These are phyloP conservation scores for Tineola bisselliella DNA, from an alignment of 2,888 invertebrate species.

Conservation along the genomic window DNA sequence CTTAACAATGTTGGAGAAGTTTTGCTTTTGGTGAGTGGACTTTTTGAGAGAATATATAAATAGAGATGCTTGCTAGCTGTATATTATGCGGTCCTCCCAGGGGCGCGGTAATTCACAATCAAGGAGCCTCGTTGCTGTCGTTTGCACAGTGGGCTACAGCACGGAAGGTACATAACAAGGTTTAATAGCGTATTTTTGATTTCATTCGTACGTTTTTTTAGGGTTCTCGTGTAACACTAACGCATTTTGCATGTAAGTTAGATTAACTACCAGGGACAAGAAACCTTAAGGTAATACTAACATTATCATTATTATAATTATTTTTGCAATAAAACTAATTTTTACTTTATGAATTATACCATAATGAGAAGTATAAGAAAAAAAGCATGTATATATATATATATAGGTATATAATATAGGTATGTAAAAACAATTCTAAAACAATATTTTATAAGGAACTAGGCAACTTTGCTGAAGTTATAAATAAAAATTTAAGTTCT, in stretches of 20 bases:
- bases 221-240: not conserved
- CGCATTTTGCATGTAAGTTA: not conserved
- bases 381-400: no score
- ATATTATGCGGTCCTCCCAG: constrained; percentile 24
- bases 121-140: constrained; percentile 19
- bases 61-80: constrained; percentile 14
- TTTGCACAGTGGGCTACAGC: constrained; percentile 13
- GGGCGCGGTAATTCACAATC: constrained; percentile 60
- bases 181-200: constrained; percentile 9
- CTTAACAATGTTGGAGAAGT: not conserved
- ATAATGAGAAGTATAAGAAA: no score
- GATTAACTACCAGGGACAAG: not conserved
- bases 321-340: no score
- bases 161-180: constrained; percentile 1
- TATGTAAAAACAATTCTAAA: no score
- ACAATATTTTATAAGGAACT: no score
- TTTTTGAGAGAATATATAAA: not conserved
- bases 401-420: no score
- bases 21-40: not conserved
- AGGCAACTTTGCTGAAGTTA: no score
- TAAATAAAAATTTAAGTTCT: not conserved
- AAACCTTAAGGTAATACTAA: not conserved
- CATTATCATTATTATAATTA: not conserved
- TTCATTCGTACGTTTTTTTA: not conserved
- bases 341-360: no score